These are phyloP conservation scores for Caenorhabditis tropicalis DNA, from an alignment of 1,140 invertebrate genomes.

Conservation along the genomic window DNA sequence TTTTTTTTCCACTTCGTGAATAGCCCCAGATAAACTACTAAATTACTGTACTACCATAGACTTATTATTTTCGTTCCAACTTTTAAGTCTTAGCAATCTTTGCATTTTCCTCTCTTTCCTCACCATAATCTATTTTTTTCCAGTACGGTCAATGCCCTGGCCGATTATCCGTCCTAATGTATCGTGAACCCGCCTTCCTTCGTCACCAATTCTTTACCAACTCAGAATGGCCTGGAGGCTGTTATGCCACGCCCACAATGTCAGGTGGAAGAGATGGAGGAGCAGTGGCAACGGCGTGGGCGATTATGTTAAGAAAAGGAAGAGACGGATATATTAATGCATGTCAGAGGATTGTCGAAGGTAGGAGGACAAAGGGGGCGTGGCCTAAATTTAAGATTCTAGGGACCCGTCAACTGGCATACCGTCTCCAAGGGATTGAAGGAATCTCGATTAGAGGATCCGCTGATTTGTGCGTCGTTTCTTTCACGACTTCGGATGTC, in stretches of 20 bases:
- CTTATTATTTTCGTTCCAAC: too few species aligned
- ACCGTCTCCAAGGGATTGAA: constrained; percentile 33
- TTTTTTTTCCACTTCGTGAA: too few species aligned
- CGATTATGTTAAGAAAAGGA: constrained; percentile 60
- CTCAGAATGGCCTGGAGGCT: constrained; percentile 62
- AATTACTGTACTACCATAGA: too few species aligned
- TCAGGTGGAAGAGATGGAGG: constrained; percentile 59
- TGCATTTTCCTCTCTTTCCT: not conserved
- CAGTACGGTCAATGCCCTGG: constrained; percentile 65
- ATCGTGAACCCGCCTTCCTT: constrained; percentile 57
- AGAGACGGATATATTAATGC: constrained; percentile 47
- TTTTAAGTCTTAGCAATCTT: too few species aligned
- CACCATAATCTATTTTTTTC: constrained; percentile 5
- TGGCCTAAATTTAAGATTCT: too few species aligned
- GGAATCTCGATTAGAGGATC: constrained; percentile 34
- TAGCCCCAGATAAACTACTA: too few species aligned
- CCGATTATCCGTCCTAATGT: constrained; percentile 62
- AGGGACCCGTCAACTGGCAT: constrained; percentile 30
- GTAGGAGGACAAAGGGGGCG: not conserved
- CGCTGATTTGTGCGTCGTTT: constrained; percentile 41
- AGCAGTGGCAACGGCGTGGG: constrained; percentile 67
- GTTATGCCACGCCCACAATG: constrained; percentile 63
- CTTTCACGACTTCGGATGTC: constrained; percentile 9
- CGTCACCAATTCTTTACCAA: constrained; percentile 61
- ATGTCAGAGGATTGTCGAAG: constrained; percentile 40